Evolutionary conservation across 2,888 invertebrate genomes (phyloP).

Genomic region (Temnothorax unifasciatus): DNA sequence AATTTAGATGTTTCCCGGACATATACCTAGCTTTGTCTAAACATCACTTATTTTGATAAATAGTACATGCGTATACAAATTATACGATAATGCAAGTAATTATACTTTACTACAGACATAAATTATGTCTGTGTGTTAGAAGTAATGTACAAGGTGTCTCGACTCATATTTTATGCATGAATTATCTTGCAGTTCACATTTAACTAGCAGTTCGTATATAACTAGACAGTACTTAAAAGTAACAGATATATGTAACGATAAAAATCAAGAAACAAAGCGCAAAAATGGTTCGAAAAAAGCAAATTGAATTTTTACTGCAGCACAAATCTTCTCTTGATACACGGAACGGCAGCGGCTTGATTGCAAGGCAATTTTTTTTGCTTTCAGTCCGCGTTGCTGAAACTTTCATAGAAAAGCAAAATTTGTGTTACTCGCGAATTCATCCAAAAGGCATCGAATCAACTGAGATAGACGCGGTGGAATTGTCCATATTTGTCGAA

Average conservation of each 20-base stretch:
- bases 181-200: constrained; percentile 13
- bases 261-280: not conserved
- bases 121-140: not conserved
- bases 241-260: not conserved
- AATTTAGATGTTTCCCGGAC: constrained; percentile 23
- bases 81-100: not conserved
- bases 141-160: not conserved
- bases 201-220: not conserved
- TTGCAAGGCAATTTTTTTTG: constrained; percentile 32
- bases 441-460: not conserved
- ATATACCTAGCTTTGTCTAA: not conserved
- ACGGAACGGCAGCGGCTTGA: not conserved
- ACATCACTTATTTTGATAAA: not conserved
- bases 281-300: constrained; percentile 8
- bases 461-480: not conserved
- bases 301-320: constrained; percentile 24
- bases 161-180: not conserved
- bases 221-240: not conserved
- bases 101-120: not conserved
- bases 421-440: constrained; percentile 2
- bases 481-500: constrained; percentile 13
- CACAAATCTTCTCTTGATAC: not conserved
- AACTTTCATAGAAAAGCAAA: constrained; percentile 28
- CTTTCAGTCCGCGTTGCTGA: not conserved
- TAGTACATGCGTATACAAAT: not conserved